These are phyloP conservation scores for Athrips mouffetella DNA, from an alignment of 2,888 invertebrate genomes.

Conservation along the genomic window DNA sequence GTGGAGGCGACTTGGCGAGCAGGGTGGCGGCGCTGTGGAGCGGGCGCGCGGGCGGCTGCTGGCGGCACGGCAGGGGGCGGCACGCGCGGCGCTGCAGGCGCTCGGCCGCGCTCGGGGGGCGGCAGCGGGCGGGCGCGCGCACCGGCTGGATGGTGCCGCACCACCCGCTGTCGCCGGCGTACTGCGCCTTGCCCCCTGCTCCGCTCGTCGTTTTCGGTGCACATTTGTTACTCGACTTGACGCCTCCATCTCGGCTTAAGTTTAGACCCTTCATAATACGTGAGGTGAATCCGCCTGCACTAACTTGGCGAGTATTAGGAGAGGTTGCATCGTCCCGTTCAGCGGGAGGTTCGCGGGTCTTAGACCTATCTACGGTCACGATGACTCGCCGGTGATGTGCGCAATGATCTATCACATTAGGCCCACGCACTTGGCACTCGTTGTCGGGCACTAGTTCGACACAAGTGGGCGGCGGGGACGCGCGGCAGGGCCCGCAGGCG, in stretches of 20 bases:
- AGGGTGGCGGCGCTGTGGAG: not conserved
- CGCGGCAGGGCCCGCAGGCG: conserved; percentile 30
- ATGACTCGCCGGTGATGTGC: conserved; percentile 43
- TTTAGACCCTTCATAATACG: conserved; percentile 29
- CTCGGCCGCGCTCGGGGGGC: conserved; percentile 26
- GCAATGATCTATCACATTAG: conserved; percentile 38
- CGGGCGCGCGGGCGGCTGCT: conserved; percentile 10
- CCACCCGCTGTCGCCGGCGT: conserved; percentile 27
- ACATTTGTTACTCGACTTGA: conserved; percentile 10
- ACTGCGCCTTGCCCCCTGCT: conserved; percentile 18
- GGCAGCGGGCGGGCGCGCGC: conserved; percentile 9
- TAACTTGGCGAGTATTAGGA: conserved; percentile 11
- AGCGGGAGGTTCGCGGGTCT: not conserved
- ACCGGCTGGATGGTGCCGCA: conserved; percentile 19
- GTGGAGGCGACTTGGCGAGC: not conserved
- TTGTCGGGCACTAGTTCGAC: conserved; percentile 33
- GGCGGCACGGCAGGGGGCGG: conserved; percentile 9
- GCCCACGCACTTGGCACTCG: conserved; percentile 32
- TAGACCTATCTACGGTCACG: conserved; percentile 39
- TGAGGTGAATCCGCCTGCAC: conserved; percentile 17
- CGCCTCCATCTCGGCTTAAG: conserved; percentile 13
- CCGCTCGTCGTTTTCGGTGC: conserved; percentile 7
- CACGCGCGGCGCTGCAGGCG: conserved; percentile 6
- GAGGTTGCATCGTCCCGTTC: not conserved
- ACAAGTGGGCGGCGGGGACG: conserved; percentile 32